These are phyloP conservation scores for Ophion ellenae DNA, from an alignment of 2,888 invertebrate species.

Conservation along the genomic window DNA sequence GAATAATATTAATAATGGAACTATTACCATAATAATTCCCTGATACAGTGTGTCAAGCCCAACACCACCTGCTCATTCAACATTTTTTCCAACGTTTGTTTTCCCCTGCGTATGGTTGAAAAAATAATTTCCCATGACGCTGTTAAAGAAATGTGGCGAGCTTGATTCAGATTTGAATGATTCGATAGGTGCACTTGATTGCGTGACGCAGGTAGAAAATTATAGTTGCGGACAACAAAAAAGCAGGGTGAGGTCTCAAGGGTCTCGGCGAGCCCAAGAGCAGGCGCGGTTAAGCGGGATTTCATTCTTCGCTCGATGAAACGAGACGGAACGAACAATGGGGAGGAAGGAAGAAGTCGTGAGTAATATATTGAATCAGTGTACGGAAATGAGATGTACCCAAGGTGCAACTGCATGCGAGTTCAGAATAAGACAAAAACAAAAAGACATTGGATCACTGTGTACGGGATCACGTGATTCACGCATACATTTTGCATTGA, in stretches of 20 bases:
- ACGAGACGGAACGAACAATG: conserved; percentile 3
- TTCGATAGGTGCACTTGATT: too few species aligned
- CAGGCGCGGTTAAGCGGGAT: conserved; percentile 26
- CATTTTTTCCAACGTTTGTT: too few species aligned
- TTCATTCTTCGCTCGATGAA: conserved; percentile 43
- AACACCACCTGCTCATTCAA: too few species aligned
- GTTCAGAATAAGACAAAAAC: conserved; percentile 42
- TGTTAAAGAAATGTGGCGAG: too few species aligned
- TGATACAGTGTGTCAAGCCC: too few species aligned
- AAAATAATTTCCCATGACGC: too few species aligned
- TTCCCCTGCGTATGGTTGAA: too few species aligned
- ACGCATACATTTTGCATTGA: background rate
- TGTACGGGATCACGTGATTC: background rate
- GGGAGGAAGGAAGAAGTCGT: background rate
- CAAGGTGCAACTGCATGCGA: conserved; percentile 30
- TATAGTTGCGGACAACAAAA: background rate
- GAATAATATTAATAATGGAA: too few species aligned
- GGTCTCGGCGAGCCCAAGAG: background rate
- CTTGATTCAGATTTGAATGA: too few species aligned
- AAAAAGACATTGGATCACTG: conserved; percentile 23
- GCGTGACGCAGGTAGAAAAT: background rate
- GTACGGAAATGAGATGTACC: background rate
- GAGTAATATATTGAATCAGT: background rate
- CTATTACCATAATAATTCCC: too few species aligned
- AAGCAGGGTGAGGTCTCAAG: background rate